Base-by-base conservation (phyloP, 2,797 vertebrate species). In the Semaprochilodus insignis region DNA sequence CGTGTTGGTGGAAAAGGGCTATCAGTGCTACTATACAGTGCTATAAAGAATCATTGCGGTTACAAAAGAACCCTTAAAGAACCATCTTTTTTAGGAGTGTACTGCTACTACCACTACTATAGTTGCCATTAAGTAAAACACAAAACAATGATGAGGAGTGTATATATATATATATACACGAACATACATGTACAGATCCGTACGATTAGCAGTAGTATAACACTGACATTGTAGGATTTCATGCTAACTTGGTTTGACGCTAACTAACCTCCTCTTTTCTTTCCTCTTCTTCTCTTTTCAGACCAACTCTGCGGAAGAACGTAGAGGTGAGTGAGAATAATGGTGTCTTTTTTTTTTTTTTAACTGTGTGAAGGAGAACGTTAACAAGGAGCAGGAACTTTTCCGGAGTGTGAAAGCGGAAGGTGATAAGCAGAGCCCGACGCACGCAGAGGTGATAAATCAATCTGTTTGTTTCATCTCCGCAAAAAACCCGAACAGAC, bases 241-340 rank as follows among this genome's bases (percentile, higher is more conserved):
- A 31, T 17, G 62, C 27, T 16, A 2, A 65, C 1, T 5, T 31
- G 15, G 6, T 65, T 31, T 65, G 62, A 44, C 36, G 2, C 31
- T 78, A 55, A 81, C 62, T 78, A 55, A 81, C 62, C 23, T 25
- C 25, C 27, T 31, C 74, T 31, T 66, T 17, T 71, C 27, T 87
- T 36, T 27, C 59, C 17, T 70, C 27, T 86, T 15, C 59, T 8
- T 69, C 31, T 81, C 25, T 74, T 52, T 79, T 0, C 79, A 87
- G 86, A 80, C 52, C 71, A 40, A 73, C 67, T 75, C 72, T 77
- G 59, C 21, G 52, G 74, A 62, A 81, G 81, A 87, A 82, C 79
- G 27, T 27, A 62, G 84, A 87, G 86, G 86, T 87, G 75, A 87
- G 86, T 77, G 79, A 85, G 76, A 63, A 70, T 23, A 62, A 34